These are phyloP conservation scores for Ceryle rudis DNA, from an alignment of 2,797 vertebrate species.

Conservation along the genomic window DNA sequence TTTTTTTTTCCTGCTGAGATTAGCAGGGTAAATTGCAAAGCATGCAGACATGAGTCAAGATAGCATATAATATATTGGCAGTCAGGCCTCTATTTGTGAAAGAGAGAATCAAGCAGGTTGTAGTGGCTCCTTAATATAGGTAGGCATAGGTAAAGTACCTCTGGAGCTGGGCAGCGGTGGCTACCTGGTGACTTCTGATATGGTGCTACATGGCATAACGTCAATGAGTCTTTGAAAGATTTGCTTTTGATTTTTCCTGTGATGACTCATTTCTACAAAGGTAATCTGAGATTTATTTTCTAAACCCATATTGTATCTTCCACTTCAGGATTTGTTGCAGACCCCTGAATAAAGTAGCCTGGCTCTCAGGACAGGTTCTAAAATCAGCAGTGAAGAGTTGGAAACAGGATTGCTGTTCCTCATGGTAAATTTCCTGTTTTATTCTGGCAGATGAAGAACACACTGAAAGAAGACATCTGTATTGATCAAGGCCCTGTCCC, in stretches of 20 bases:
- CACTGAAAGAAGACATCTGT: slow-evolving; percentile 27
- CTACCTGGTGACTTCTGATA: background rate
- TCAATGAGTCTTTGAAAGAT: background rate
- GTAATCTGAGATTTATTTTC: background rate
- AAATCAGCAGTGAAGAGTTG: background rate
- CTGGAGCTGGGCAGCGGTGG: background rate
- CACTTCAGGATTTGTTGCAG: background rate
- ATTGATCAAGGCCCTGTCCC: slow-evolving; percentile 15
- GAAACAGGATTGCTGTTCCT: background rate
- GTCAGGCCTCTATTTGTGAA: background rate
- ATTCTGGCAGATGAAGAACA: slow-evolving; percentile 58
- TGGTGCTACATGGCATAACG: background rate
- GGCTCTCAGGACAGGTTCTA: background rate
- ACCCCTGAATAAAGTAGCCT: background rate
- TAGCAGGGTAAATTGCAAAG: background rate
- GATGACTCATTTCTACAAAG: background rate
- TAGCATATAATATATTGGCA: background rate
- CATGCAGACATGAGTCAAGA: background rate
- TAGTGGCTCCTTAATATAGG: background rate
- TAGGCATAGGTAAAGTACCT: background rate
- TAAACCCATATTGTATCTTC: background rate
- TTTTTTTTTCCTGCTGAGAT: background rate
- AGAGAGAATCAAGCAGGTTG: background rate
- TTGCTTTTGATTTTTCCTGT: background rate
- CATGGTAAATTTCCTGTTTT: background rate